These are phyloP conservation scores for Deroplatys truncata DNA, from an alignment of 2,888 invertebrate genomes.

Conservation along the genomic window DNA sequence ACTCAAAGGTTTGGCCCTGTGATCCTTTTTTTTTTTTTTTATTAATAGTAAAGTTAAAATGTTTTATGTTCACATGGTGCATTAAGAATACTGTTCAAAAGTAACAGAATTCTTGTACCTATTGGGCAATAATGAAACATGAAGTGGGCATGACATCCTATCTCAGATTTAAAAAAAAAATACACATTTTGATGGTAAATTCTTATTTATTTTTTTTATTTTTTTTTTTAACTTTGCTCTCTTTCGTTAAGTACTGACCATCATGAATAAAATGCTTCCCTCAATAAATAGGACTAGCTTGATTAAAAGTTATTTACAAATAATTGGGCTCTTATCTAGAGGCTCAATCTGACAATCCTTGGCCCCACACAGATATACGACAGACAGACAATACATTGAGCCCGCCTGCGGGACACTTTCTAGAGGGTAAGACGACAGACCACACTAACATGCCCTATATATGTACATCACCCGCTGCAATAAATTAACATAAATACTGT, in stretches of 20 bases:
- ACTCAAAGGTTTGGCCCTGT: conserved; percentile 4
- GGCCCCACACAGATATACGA: conserved; percentile 14
- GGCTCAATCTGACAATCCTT: neutral
- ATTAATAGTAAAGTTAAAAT: neutral
- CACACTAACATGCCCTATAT: neutral
- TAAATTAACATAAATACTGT: neutral
- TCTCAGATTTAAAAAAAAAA: neutral
- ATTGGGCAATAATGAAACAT: neutral
- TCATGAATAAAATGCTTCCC: conserved; percentile 2
- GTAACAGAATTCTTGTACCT: neutral
- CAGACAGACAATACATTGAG: conserved; percentile 12
- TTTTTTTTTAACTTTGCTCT: neutral
- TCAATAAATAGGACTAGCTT: neutral
- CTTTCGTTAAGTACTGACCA: neutral
- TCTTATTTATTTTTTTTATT: too few species aligned
- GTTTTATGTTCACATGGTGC: neutral
- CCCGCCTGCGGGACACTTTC: conserved; percentile 21
- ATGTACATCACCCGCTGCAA: neutral
- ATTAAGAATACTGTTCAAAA: neutral
- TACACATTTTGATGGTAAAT: neutral
- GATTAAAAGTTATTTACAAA: conserved; percentile 3
- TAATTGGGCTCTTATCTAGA: neutral
- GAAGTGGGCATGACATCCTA: neutral
- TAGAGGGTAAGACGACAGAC: neutral
- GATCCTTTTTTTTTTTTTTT: conserved; percentile 1